Base-by-base conservation (phyloP, 2,888 invertebrate species). In the Tipula confusa region DNA sequence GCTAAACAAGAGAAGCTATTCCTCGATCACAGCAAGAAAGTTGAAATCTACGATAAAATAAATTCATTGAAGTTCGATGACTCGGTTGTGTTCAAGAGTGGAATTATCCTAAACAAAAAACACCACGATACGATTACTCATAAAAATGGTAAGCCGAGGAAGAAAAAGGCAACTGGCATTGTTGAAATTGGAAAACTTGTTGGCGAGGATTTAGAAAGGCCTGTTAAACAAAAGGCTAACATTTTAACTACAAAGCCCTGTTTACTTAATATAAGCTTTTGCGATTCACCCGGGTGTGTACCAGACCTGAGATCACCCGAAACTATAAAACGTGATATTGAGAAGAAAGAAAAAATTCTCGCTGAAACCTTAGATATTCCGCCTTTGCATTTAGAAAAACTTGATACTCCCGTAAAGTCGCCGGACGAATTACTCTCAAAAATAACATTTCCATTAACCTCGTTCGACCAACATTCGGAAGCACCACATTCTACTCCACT, bases 1-100 rank as follows among this genome's bases (percentile, higher is more conserved):
- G 29, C 48, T 9, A 43, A 48, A 29, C 79, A 83, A 28, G 80
- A 86, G 29, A 80, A 83, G 83, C 29, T 85, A 11, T 33, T 84
- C 13, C 80, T 84, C 15, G 84, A 89, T 84, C 88, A 89, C 85
- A 88, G 87, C 84, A 87, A 90, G 85, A 93, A 93, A 84, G 88
- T 94, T 84, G 92, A 93, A 86, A 87, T 94, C 85, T 93, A 94
- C 84, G 92, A 93, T 85, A 93, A 93, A 88, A 95, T 95, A 83
- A 92, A 94, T 85, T 92, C 93, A 88, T 92, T 93, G 90, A 93
- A 93, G 85, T 94, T 92, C 85, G 95, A 94, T 85, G 93, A 93
- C 84, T 93, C 93, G 85, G 93, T 94, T 82, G 88, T 93, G 11
- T 92, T 93, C 87, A 93, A 93, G 80, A 93, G 93, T 83, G 92